These are phyloP conservation scores for Cydia amplana DNA, from an alignment of 1,140 invertebrate species.

Conservation along the genomic window DNA sequence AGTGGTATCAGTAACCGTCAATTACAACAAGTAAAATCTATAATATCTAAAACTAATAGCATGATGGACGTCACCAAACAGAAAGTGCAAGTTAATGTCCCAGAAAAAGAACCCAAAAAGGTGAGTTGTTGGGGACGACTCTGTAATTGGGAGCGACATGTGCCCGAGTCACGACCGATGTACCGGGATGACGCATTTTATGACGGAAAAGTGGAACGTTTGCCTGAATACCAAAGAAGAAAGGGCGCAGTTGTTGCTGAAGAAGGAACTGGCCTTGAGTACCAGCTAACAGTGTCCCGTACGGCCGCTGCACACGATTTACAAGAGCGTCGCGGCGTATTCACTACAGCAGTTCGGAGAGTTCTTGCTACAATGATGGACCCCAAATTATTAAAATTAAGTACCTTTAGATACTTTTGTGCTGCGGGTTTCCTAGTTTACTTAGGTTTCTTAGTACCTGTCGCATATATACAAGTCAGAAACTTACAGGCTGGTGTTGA, in stretches of 20 bases:
- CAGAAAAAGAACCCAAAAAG: slow-evolving; percentile 52
- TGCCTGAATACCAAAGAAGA: slow-evolving; percentile 88
- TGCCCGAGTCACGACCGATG: slow-evolving; percentile 82
- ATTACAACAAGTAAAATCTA: slow-evolving; percentile 68
- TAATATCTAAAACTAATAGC: slow-evolving; percentile 58
- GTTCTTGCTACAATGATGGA: slow-evolving; percentile 73
- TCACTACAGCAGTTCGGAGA: slow-evolving; percentile 65
- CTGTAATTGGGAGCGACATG: slow-evolving; percentile 64
- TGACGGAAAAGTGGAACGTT: slow-evolving; percentile 85
- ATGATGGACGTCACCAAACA: slow-evolving; percentile 53
- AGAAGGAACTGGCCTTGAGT: slow-evolving; percentile 68
- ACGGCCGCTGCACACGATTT: slow-evolving; percentile 62
- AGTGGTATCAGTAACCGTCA: slow-evolving; percentile 63
- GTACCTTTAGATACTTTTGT: slow-evolving; percentile 60
- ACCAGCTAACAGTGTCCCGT: slow-evolving; percentile 69
- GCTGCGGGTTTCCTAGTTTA: slow-evolving; percentile 58
- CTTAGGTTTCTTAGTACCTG: slow-evolving; percentile 65
- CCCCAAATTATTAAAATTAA: slow-evolving; percentile 60
- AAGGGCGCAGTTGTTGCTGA: slow-evolving; percentile 47
- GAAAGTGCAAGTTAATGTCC: slow-evolving; percentile 49
- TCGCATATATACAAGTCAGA: slow-evolving; percentile 60
- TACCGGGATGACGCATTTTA: slow-evolving; percentile 94
- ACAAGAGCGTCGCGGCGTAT: slow-evolving; percentile 60
- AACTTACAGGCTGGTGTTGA: slow-evolving; percentile 53
- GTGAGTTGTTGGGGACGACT: slow-evolving; percentile 55